Percentiles rank a stretch among this genome's conserved stretches.
Evolutionary conservation across 2,113 vertebrate genomes (phyloP).

Genomic region (Spermophilus dauricus): DNA sequence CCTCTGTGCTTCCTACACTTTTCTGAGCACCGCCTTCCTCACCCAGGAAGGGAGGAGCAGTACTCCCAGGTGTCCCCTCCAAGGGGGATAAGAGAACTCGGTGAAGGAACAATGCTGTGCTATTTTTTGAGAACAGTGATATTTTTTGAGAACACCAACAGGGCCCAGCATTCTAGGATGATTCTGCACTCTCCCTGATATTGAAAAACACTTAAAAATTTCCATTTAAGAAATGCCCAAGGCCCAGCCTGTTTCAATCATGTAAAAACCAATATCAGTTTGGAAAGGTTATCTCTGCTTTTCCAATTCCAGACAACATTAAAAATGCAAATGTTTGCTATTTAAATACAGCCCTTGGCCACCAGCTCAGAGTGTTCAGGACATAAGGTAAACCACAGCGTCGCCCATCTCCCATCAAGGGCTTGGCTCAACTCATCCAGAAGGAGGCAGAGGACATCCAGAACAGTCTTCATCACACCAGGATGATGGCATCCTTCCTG

Average conservation of each 20-base stretch:
- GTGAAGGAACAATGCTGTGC: not conserved
- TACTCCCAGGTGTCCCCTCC: not conserved
- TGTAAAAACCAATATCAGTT: constrained; percentile 68
- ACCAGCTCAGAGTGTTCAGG: not conserved
- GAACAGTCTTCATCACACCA: not conserved
- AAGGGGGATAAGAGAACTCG: not conserved
- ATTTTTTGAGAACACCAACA: not conserved
- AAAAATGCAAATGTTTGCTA: constrained; percentile 80
- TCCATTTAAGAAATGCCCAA: constrained; percentile 59
- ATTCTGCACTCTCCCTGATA: not conserved
- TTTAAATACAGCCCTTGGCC: constrained; percentile 74
- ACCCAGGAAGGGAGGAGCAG: not conserved
- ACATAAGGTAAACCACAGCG: constrained; percentile 47
- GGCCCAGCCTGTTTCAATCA: constrained; percentile 46
- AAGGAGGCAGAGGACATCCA: not conserved
- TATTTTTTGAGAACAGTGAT: not conserved
- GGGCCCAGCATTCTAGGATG: not conserved
- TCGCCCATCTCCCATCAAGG: not conserved
- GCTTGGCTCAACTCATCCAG: not conserved
- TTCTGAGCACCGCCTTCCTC: not conserved
- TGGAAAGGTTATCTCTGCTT: constrained; percentile 68
- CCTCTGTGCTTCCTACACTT: not conserved
- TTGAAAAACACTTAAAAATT: constrained; percentile 66
- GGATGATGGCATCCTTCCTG: not conserved
- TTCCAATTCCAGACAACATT: constrained; percentile 77